These are phyloP conservation scores for Athalia circularis DNA, from an alignment of 2,888 invertebrate species.

Conservation along the genomic window DNA sequence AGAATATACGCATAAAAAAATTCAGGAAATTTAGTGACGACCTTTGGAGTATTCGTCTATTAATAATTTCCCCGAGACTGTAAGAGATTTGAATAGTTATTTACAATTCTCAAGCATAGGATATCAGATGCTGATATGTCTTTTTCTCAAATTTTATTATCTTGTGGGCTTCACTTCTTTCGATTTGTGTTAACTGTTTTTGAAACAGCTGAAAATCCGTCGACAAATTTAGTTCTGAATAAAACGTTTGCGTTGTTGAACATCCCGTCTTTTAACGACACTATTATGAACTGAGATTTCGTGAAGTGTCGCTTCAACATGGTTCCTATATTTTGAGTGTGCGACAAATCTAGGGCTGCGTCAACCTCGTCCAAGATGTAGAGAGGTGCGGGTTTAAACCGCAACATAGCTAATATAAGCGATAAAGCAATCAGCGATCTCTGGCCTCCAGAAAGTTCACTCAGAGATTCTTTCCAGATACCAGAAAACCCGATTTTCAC, in stretches of 20 bases:
- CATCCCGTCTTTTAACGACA: constrained; percentile 99
- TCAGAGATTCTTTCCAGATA: constrained; percentile 96
- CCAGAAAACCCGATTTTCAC: constrained; percentile 93
- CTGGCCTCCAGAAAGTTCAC: constrained; percentile 98
- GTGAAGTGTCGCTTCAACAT: constrained; percentile 95
- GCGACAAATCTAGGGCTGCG: constrained; percentile 97
- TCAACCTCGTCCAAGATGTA: constrained; percentile 99
- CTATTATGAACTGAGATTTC: constrained; percentile 96
- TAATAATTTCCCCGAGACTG: too few relatives aligned
- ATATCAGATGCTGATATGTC: too few relatives aligned
- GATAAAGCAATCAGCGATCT: constrained; percentile 97
- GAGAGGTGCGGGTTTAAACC: constrained; percentile 98
- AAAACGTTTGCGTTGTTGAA: constrained; percentile 99
- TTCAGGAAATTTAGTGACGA: too few relatives aligned
- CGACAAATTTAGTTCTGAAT: constrained; percentile 94
- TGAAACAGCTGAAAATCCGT: constrained; percentile 94
- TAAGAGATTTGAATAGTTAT: too few relatives aligned
- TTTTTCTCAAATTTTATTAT: too few relatives aligned
- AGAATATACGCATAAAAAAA: too few relatives aligned
- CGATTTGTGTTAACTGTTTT: constrained; percentile 75
- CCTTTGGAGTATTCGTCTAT: too few relatives aligned
- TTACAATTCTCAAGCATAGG: too few relatives aligned
- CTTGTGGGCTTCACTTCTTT: not conserved
- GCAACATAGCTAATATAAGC: constrained; percentile 95
- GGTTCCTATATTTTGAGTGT: constrained; percentile 98